These are phyloP conservation scores for Drosophila eugracilis DNA, from an alignment of 1,140 invertebrate genomes.

Conservation along the genomic window DNA sequence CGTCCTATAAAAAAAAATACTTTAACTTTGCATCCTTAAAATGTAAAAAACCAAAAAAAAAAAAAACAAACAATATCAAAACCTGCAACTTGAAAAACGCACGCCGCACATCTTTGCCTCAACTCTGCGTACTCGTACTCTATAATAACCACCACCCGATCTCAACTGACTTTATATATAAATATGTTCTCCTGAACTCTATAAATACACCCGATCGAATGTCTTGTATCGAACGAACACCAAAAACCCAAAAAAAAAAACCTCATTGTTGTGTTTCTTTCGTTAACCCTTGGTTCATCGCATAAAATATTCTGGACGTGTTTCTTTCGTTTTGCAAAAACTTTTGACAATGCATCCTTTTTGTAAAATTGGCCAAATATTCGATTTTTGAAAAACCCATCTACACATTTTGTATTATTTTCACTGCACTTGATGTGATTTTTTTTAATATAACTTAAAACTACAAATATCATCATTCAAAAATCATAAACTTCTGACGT, in stretches of 20 bases:
- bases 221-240: conserved; percentile 19
- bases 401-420: neutral
- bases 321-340: neutral
- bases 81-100: conserved; percentile 33
- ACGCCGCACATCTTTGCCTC: conserved; percentile 38
- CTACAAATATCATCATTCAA: neutral
- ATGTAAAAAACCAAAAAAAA: neutral
- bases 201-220: conserved; percentile 12
- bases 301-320: conserved; percentile 41
- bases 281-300: conserved; percentile 27
- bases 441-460: neutral
- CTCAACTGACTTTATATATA: conserved; percentile 11
- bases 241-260: no score
- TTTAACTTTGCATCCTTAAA: conserved; percentile 26
- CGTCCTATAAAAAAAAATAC: neutral
- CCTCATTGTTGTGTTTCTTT: conserved; percentile 9
- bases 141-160: conserved; percentile 1
- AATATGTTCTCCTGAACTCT: neutral
- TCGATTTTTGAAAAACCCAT: neutral
- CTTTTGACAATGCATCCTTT: conserved; percentile 9
- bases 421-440: conserved; percentile 5
- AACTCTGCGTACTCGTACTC: conserved; percentile 7
- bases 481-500: neutral
- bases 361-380: neutral
- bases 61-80: conserved; percentile 12